Evolutionary conservation across 2,113 vertebrate genomes (phyloP).

Genomic region (Hystrix brachyura): DNA sequence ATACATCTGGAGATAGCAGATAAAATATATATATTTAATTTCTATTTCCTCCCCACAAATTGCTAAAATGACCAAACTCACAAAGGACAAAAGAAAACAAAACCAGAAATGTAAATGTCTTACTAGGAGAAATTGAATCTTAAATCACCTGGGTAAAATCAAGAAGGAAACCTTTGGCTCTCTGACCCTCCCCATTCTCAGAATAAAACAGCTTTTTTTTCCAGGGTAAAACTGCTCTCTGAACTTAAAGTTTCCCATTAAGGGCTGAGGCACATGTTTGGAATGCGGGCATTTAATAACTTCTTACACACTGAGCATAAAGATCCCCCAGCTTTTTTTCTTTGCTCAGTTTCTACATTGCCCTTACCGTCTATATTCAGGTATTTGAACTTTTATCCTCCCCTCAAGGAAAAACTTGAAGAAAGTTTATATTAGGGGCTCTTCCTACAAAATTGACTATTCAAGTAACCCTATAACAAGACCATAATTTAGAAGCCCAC

Average conservation of each 20-base stretch:
- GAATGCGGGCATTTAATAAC: not conserved
- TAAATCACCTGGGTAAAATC: not conserved
- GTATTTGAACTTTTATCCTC: conserved; percentile 16
- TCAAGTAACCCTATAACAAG: not conserved
- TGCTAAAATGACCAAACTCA: not conserved
- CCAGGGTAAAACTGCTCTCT: not conserved
- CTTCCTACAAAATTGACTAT: not conserved
- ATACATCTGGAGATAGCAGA: not conserved
- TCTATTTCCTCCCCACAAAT: not conserved
- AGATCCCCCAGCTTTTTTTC: not conserved
- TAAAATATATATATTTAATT: conserved; percentile 55
- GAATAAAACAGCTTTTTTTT: not conserved
- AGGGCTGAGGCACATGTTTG: not conserved
- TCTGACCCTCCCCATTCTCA: not conserved
- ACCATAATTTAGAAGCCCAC: not conserved
- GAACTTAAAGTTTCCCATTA: not conserved
- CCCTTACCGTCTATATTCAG: not conserved
- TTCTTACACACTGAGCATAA: conserved; percentile 5
- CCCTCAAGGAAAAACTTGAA: not conserved
- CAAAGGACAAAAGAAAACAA: not conserved
- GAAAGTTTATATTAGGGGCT: not conserved
- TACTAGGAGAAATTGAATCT: not conserved
- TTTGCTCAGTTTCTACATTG: conserved; percentile 6
- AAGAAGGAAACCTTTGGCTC: conserved; percentile 5
- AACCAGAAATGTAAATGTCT: not conserved